A percentile compares a stretch with the other conserved stretches of the same genome.
Evolutionary conservation across 1,140 invertebrate species (phyloP).

Genomic region (Harpegnathos saltator): DNA sequence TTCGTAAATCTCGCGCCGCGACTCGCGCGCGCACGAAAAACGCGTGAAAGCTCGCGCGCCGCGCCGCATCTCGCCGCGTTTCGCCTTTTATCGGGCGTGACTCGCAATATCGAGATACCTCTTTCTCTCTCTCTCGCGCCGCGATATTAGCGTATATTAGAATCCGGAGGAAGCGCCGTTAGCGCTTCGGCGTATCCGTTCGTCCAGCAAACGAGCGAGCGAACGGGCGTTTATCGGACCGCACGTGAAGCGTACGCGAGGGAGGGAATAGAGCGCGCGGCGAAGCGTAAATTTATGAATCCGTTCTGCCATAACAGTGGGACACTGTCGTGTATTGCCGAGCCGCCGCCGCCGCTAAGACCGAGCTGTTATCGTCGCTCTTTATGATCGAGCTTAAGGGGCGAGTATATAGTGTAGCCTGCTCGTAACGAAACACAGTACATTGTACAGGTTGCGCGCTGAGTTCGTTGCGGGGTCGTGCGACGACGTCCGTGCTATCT

Average conservation of each 20-base stretch:
- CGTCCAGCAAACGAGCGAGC: too few species aligned
- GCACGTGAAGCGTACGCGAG: conserved; percentile 55
- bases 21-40: too few species aligned
- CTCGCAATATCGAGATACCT: conserved; percentile 61
- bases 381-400: conserved; percentile 74
- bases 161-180: not conserved
- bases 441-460: conserved; percentile 54
- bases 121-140: too few species aligned
- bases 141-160: conserved; percentile 56
- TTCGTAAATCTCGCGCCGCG: not conserved
- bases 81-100: not conserved
- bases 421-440: conserved; percentile 62
- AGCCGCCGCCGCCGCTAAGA: conserved; percentile 49
- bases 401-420: conserved; percentile 38
- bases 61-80: not conserved
- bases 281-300: conserved; percentile 74
- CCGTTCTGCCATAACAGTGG: conserved; percentile 65
- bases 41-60: too few species aligned
- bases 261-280: conserved; percentile 61
- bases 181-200: conserved; percentile 20
- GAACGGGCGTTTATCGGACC: conserved; percentile 62
- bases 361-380: conserved; percentile 70
- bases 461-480: not conserved
- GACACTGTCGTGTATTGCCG: conserved; percentile 64
- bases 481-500: conserved; percentile 2